phyloP scores from a whole-genome alignment of 1,140 invertebrate genomes.

The Drosophila kepulauana region DNA sequence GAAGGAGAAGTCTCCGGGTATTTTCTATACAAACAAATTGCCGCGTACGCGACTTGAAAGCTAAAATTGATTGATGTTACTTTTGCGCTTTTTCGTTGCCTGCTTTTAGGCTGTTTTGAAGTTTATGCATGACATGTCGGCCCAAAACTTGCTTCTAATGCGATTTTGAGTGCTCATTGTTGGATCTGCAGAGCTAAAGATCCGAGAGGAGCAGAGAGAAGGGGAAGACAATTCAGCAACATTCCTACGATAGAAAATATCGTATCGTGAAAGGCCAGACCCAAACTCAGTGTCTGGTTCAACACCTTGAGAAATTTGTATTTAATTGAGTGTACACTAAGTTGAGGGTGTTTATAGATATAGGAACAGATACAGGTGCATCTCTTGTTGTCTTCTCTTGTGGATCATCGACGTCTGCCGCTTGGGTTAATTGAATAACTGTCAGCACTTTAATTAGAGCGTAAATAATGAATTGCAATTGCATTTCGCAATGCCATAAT shows the following conservation, averaged over 20 bases:
- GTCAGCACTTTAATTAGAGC: constrained; percentile 82
- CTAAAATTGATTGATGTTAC: constrained; percentile 82
- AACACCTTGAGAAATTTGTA: constrained; percentile 65
- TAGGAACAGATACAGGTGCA: background rate
- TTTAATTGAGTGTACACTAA: constrained; percentile 73
- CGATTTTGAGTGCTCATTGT: constrained; percentile 82
- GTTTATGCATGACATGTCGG: constrained; percentile 43
- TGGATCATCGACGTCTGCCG: constrained; percentile 19
- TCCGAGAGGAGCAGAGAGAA: constrained; percentile 12
- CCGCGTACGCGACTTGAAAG: constrained; percentile 81
- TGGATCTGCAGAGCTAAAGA: constrained; percentile 59
- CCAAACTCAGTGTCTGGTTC: constrained; percentile 27
- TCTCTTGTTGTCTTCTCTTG: constrained; percentile 20
- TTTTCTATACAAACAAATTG: constrained; percentile 84
- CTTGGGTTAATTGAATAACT: constrained; percentile 79
- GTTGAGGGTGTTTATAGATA: background rate
- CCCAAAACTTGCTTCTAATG: constrained; percentile 65
- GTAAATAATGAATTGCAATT: constrained; percentile 74
- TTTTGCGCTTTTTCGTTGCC: constrained; percentile 53
- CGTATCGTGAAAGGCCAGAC: background rate
- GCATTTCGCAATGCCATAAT: constrained; percentile 71
- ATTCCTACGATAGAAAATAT: background rate
- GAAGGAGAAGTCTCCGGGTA: constrained; percentile 43
- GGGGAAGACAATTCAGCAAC: background rate
- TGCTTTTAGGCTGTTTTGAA: constrained; percentile 52